Evolutionary conservation across 1,140 invertebrate genomes (phyloP).

Genomic region (Atta texana): DNA sequence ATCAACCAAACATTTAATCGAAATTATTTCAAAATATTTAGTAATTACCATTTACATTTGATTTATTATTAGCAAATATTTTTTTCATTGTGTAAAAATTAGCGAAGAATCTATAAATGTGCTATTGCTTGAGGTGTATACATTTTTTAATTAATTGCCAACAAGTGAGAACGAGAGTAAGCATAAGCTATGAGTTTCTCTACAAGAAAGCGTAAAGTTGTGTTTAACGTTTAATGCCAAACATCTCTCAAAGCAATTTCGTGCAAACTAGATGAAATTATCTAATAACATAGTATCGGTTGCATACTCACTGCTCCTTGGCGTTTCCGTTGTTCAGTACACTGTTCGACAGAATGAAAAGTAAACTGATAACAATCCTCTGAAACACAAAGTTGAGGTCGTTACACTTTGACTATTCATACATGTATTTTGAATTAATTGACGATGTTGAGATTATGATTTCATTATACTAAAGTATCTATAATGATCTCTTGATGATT

Average conservation of each 20-base stretch:
- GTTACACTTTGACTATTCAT: neutral
- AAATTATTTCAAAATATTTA: no score
- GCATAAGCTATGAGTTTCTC: slow-evolving; percentile 10
- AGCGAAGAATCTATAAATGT: neutral
- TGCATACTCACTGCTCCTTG: slow-evolving; percentile 62
- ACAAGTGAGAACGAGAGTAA: slow-evolving; percentile 44
- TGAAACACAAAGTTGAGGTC: slow-evolving; percentile 28
- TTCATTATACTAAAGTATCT: neutral
- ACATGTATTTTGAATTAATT: slow-evolving; percentile 11
- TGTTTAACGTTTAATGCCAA: neutral
- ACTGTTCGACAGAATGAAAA: slow-evolving; percentile 40
- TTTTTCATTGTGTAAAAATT: neutral
- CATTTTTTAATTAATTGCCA: slow-evolving; percentile 25
- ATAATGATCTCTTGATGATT: neutral
- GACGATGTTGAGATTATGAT: neutral
- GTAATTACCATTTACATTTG: no score
- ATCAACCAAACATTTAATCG: no score
- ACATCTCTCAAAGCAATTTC: neutral
- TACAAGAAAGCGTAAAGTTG: slow-evolving; percentile 53
- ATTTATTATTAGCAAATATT: no score
- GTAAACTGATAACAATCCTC: slow-evolving; percentile 31
- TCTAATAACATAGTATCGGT: neutral
- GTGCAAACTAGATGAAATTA: slow-evolving; percentile 3
- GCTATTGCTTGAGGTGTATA: neutral
- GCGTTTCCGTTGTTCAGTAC: slow-evolving; percentile 5